Percentiles rank a stretch among this genome's conserved stretches.
Conservation (phyloP, 2,888 invertebrate genomes). For the Aphidoletes aphidimyza region DNA sequence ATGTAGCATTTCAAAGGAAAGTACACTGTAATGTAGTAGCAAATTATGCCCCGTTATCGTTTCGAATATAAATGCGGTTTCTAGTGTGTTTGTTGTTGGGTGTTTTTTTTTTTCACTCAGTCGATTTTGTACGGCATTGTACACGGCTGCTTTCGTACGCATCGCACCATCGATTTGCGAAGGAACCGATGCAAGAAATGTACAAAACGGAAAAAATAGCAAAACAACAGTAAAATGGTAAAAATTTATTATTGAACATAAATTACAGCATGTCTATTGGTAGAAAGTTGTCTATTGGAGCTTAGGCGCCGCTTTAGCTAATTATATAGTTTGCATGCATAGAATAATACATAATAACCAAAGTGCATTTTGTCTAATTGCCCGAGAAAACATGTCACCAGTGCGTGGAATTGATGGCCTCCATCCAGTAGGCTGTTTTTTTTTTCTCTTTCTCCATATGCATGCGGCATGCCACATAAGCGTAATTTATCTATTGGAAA, state of each 20-base stretch:
- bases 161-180: not conserved
- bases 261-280: conserved; percentile 13
- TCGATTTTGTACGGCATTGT: too few relatives aligned
- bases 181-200: not conserved
- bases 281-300: conserved; percentile 41
- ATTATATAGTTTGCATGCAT: not conserved
- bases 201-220: not conserved
- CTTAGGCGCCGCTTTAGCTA: conserved; percentile 30
- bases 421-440: not conserved
- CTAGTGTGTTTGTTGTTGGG: too few relatives aligned
- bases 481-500: too few relatives aligned
- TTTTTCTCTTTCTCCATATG: not conserved
- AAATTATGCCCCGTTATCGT: conserved; percentile 20
- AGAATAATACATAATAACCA: conserved; percentile 21
- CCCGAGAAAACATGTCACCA: not conserved
- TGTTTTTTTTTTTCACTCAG: not conserved
- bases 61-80: too few relatives aligned
- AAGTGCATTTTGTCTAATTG: not conserved
- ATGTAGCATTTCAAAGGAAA: conserved; percentile 13
- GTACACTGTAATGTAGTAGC: not conserved
- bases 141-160: not conserved
- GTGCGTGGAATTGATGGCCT: not conserved
- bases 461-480: too few relatives aligned
- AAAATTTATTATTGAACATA: conserved; percentile 31
- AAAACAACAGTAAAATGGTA: not conserved